Conservation (phyloP, 2,888 invertebrate genomes). For the Halocaridina rubra region DNA sequence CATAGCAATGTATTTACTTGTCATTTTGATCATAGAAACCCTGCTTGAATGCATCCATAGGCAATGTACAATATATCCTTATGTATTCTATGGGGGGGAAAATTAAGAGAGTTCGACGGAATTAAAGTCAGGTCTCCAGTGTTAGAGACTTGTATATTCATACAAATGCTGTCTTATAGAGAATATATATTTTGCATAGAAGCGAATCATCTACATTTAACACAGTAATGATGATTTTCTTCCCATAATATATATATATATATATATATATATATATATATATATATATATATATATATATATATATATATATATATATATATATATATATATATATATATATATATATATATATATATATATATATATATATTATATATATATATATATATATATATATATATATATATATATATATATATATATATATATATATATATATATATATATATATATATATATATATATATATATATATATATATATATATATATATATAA, state of each 20-base stretch:
- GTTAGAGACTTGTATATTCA: no score
- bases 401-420: background rate
- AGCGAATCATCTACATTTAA: no score
- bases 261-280: background rate
- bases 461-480: background rate
- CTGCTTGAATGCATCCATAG: no score
- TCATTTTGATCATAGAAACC: no score
- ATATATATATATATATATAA: background rate
- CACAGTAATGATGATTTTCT: no score
- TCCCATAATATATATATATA: background rate
- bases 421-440: background rate
- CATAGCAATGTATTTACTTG: no score
- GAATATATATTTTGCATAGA: no score
- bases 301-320: background rate
- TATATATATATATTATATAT: background rate
- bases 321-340: background rate
- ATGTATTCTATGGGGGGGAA: no score
- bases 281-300: background rate
- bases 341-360: background rate
- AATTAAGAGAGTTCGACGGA: no score
- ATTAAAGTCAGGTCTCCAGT: no score
- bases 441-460: background rate
- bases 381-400: background rate
- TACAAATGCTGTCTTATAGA: no score
- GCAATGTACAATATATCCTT: no score